These are phyloP conservation scores for Periophthalmus modestus DNA, from an alignment of 2,113 vertebrate genomes.

Conservation along the genomic window DNA sequence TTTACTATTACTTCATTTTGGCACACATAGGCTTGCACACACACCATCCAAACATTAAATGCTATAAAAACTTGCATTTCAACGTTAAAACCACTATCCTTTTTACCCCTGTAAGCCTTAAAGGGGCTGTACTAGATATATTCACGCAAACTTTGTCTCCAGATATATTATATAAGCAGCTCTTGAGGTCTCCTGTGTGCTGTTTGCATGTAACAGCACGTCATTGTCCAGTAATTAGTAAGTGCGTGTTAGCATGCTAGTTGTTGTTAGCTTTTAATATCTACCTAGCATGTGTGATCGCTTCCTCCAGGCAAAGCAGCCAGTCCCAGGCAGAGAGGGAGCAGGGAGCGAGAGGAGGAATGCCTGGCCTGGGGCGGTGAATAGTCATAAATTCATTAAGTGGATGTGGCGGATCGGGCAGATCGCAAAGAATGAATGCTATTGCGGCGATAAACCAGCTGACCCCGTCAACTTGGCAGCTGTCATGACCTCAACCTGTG, in stretches of 20 bases:
- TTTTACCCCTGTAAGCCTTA: too few relatives aligned
- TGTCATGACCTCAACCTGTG: conserved; percentile 67
- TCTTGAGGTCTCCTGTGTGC: too few relatives aligned
- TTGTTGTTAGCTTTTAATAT: neutral
- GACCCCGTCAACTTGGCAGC: conserved; percentile 60
- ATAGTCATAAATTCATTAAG: conserved; percentile 64
- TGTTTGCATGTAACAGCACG: too few relatives aligned
- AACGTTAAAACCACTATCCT: too few relatives aligned
- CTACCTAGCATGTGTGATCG: neutral
- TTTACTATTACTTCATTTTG: neutral
- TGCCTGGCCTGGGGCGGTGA: conserved; percentile 40
- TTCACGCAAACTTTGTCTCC: neutral
- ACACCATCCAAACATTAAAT: neutral
- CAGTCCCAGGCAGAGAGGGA: conserved; percentile 6
- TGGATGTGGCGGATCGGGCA: conserved; percentile 25
- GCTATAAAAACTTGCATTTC: too few relatives aligned
- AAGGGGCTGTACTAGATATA: too few relatives aligned
- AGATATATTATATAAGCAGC: too few relatives aligned
- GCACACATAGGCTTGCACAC: neutral
- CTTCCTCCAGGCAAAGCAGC: conserved; percentile 11
- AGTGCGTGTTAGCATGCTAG: too few relatives aligned
- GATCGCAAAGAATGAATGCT: conserved; percentile 42
- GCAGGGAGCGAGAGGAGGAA: conserved; percentile 33
- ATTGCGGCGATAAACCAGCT: conserved; percentile 64
- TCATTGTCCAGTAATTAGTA: too few relatives aligned